A percentile compares a stretch with the other conserved stretches of the same genome.
Evolutionary conservation across 2,113 vertebrate genomes (phyloP).

Genomic region (Antechinus flavipes): DNA sequence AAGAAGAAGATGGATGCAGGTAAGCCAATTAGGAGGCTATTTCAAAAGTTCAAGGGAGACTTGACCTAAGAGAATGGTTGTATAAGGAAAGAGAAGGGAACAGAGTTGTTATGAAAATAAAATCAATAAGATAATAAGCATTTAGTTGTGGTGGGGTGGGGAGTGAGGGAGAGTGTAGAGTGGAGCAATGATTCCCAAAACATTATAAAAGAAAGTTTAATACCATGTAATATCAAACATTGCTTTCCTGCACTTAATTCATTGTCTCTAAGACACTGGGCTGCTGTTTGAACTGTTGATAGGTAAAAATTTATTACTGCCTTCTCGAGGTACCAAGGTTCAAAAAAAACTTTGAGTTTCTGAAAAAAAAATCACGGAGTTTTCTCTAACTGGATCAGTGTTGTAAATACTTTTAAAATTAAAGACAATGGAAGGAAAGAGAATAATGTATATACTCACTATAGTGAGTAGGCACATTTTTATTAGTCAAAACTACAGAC

Average conservation of each 20-base stretch:
- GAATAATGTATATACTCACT: not conserved
- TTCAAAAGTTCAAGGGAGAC: not conserved
- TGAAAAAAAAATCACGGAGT: not conserved
- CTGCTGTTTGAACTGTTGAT: not conserved
- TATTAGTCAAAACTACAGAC: not conserved
- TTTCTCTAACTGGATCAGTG: not conserved
- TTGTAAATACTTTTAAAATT: not conserved
- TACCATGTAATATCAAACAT: conserved; percentile 13
- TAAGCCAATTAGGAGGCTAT: not conserved
- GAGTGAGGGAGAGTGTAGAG: not conserved
- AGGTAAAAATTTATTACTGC: conserved; percentile 5
- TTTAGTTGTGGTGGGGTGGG: not conserved
- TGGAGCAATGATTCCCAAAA: not conserved
- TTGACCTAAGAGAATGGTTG: not conserved
- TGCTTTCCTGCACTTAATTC: not conserved
- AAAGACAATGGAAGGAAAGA: not conserved
- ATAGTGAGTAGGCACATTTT: not conserved
- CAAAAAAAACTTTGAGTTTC: not conserved
- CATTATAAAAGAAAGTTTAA: not conserved
- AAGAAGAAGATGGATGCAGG: not conserved
- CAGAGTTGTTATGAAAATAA: not conserved
- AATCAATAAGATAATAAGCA: not conserved
- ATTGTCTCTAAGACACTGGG: not conserved
- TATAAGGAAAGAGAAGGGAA: not conserved
- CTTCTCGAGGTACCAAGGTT: conserved; percentile 15